Base-by-base conservation (phyloP, 2,113 vertebrate genomes). In the Ranitomeya variabilis region DNA sequence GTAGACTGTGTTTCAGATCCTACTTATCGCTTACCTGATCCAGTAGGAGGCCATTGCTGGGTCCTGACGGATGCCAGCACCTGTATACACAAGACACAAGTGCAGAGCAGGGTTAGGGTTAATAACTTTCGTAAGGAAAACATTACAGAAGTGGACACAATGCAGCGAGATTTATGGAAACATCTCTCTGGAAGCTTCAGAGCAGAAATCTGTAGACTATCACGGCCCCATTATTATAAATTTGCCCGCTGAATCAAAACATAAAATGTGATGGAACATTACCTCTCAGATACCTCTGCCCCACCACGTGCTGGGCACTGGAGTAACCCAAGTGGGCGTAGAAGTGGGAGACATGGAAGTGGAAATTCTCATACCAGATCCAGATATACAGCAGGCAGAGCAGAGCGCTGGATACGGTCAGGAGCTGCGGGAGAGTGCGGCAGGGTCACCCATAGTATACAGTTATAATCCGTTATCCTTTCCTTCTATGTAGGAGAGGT, bases 261-360 rank as follows among this genome's bases (percentile, higher is more conserved):
- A 16, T 4, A 67, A 23, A 12, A 23, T n/a, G 13, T 31, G 69
- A 37, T 8, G 6, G 16, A 13, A 6, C 0, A 7, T 80, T 92
- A 94, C 92, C 93, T 94, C 91, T 92, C 90, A 95, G 86, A 84
- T 94, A 94, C 90, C 93, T 94, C 90, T 95, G 93, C 9, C 92
- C 94, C 90, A 94, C 80, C 62, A 92, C 90, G 86, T 92, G 91
- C 90, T 94, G 93, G 19, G 92, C 92, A 0, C 71, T 83, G 45
- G 91, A 26, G 60, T 92, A 94, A 0, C 93, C 94, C 84, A 93
- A 89, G 23, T 0, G 59, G 80, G 92, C 92, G 0, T 94, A 94
- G 73, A 92, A 4, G 0, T 92, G 92, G 69, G 90, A 91, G 89
- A 95, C 91, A 0, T 88, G 93, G 91, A 94, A 95, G 81, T 95